These are phyloP conservation scores for Oligia strigilis DNA, from an alignment of 2,888 invertebrate genomes.

Conservation along the genomic window DNA sequence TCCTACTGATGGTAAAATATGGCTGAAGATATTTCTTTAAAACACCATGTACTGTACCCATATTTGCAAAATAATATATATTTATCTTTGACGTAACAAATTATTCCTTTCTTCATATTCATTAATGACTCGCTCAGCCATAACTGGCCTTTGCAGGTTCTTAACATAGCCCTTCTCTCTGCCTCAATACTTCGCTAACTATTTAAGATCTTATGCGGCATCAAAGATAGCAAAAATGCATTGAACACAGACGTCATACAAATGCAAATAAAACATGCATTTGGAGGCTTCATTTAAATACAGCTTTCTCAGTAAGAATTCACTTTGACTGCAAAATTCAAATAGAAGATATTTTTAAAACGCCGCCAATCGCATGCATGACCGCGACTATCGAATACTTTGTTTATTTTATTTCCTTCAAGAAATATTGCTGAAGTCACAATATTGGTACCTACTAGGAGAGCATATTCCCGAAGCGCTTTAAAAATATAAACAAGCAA, in stretches of 20 bases:
- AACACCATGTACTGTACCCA: too few species aligned
- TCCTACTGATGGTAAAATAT: too few species aligned
- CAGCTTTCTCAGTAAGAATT: background rate
- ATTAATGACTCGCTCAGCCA: background rate
- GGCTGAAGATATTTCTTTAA: too few species aligned
- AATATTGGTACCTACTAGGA: conserved; percentile 44
- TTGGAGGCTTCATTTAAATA: conserved; percentile 5
- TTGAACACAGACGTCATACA: background rate
- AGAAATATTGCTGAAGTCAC: conserved; percentile 12
- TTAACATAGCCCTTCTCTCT: background rate
- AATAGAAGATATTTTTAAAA: conserved; percentile 17
- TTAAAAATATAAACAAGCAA: conserved; percentile 33
- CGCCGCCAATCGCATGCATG: conserved; percentile 21
- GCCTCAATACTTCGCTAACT: background rate
- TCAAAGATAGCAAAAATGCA: background rate
- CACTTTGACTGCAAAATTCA: conserved; percentile 27
- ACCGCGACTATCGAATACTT: conserved; percentile 7
- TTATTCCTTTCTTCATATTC: background rate
- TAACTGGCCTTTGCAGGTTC: background rate
- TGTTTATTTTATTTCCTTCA: conserved; percentile 18
- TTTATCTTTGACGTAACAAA: background rate
- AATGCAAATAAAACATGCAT: background rate
- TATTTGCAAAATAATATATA: too few species aligned
- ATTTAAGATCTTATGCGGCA: background rate
- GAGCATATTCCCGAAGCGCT: conserved; percentile 40